Evolutionary conservation across 2,888 invertebrate genomes (phyloP).

Genomic region (Aquatica leii): DNA sequence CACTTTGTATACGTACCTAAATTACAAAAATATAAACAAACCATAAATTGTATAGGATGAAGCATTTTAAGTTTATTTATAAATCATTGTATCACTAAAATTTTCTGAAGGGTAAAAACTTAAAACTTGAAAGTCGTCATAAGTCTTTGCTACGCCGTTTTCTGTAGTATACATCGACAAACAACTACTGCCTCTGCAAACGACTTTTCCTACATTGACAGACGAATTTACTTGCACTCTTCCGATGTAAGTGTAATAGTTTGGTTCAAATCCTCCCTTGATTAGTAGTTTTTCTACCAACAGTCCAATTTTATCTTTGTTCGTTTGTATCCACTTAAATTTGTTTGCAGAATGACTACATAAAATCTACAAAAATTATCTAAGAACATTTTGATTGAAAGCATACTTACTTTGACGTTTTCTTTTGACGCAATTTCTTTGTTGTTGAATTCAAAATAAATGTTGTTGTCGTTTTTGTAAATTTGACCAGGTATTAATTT

Average conservation of each 20-base stretch:
- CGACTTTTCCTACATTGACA: constrained; percentile 20
- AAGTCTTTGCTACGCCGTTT: constrained; percentile 1
- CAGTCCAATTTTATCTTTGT: background rate
- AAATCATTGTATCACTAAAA: too few relatives aligned
- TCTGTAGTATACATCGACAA: constrained; percentile 16
- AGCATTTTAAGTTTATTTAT: too few relatives aligned
- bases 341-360: constrained; percentile 13
- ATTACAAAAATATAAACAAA: too few relatives aligned
- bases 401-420: constrained; percentile 14
- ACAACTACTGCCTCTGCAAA: background rate
- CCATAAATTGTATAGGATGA: too few relatives aligned
- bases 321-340: constrained; percentile 17
- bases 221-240: constrained; percentile 2
- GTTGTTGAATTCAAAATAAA: constrained; percentile 15
- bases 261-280: constrained; percentile 13
- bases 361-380: constrained; percentile 16
- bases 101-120: constrained; percentile 12
- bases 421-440: background rate
- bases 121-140: constrained; percentile 10
- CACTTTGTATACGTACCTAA: too few relatives aligned
- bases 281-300: background rate
- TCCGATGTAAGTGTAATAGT: constrained; percentile 16
- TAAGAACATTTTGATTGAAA: background rate
- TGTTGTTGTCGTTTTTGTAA: background rate
- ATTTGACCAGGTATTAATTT: constrained; percentile 19